Base-by-base conservation (phyloP, 2,888 invertebrate species). In the Eledone cirrhosa region DNA sequence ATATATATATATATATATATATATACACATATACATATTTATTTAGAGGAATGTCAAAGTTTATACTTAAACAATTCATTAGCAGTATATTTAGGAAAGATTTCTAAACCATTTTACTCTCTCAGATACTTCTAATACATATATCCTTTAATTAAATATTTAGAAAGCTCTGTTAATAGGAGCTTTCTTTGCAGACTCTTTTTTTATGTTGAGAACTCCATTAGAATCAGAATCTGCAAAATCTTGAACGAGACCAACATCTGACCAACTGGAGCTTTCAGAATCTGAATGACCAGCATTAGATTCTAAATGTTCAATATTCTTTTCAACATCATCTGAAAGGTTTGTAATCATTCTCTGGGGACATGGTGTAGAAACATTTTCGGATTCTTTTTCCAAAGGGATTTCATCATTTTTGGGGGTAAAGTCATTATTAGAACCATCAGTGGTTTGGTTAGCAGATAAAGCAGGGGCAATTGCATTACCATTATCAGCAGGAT, bases 241-340 rank as follows among this genome's bases (percentile, higher is more conserved):
- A 48, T 76, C 76, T 19, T 76, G 76, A n/a, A 48, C 48, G 4
- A 76, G 47, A 48, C 76, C 76, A 76, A 76, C 76, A 5, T 76
- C 76, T 19, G 76, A 76, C 76, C 76, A 76, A 48, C 76, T 76
- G 16, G 76, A 76, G 27, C 76, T 76, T 48, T 76, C 76, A 48
- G 76, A 76, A 33, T 76, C 48, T 24, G 76, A 47, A 33, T 72
- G 72, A 33, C 72, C 72, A 33, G 31, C 41, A 48, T n/a, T 76
- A 11, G 48, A 29, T 24, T 48, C 48, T 11, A 76, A 27, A 48
- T 29, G 27, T 2, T 48, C 76, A 29, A 1, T 19, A 27, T 76
- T 48, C 48, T 76, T 76, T 27, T 76, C 76, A 1, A 29, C n/a
- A 47, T 48, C 47, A n/a, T 41, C 76, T 29, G 47, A 48, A 1